Percentiles rank a stretch among this genome's conserved stretches.
Conservation (phyloP, 2,888 invertebrate genomes). For the Ganaspis brasiliensis region DNA sequence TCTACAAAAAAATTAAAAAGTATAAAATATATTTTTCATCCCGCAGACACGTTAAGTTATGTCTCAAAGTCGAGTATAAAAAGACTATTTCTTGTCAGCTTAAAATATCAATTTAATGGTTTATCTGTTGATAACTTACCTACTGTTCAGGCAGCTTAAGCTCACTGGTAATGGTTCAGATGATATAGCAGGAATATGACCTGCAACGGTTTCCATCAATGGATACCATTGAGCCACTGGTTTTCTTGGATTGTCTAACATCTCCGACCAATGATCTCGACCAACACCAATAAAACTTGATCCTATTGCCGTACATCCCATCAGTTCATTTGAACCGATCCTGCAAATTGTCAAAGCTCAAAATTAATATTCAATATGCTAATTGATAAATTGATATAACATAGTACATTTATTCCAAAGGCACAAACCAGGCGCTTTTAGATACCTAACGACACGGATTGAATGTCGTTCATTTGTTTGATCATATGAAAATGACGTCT, state of each 20-base stretch:
- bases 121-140: too few relatives aligned
- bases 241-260: constrained; percentile 91
- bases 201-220: constrained; percentile 87
- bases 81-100: too few relatives aligned
- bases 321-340: constrained; percentile 92
- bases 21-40: too few relatives aligned
- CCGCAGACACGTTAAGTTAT: too few relatives aligned
- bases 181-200: constrained; percentile 83
- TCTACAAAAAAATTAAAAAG: constrained; percentile 65
- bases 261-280: constrained; percentile 92
- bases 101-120: too few relatives aligned
- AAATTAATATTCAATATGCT: not conserved
- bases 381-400: too few relatives aligned
- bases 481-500: too few relatives aligned
- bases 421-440: too few relatives aligned
- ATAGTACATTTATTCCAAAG: too few relatives aligned
- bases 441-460: too few relatives aligned
- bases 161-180: constrained; percentile 83
- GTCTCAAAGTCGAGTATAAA: too few relatives aligned
- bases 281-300: constrained; percentile 89
- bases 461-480: too few relatives aligned
- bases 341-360: constrained; percentile 80
- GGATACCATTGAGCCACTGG: constrained; percentile 94
- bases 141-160: constrained; percentile 87
- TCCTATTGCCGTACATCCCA: constrained; percentile 92